These are phyloP conservation scores for Asobara japonica DNA, from an alignment of 1,140 invertebrate species.

Conservation along the genomic window DNA sequence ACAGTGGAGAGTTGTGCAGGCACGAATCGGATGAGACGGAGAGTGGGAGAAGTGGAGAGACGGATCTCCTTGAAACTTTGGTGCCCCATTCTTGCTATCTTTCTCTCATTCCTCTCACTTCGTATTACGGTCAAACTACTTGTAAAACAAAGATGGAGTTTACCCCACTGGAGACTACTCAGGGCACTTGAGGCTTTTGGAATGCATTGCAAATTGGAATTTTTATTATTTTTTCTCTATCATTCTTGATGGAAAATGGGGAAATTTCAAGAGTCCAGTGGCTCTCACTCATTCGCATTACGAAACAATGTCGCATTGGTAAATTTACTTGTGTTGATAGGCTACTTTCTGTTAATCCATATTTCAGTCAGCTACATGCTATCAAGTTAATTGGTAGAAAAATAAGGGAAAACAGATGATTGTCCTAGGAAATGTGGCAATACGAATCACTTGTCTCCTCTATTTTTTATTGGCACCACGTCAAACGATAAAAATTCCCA, in stretches of 20 bases:
- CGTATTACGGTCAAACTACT: slow-evolving; percentile 15
- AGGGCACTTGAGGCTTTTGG: slow-evolving; percentile 1
- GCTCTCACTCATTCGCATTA: neutral
- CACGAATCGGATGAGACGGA: slow-evolving; percentile 12
- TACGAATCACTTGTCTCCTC: neutral
- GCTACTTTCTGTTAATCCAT: too few relatives aligned
- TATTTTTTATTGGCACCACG: neutral
- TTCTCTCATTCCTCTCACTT: slow-evolving; percentile 1
- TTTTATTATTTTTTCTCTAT: slow-evolving; percentile 14
- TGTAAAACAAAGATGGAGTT: slow-evolving; percentile 14
- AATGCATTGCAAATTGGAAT: slow-evolving; percentile 17
- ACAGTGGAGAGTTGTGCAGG: neutral
- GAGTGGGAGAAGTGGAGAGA: slow-evolving; percentile 6
- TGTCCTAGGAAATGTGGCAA: neutral
- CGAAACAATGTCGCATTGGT: neutral
- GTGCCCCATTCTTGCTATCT: neutral
- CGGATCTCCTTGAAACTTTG: slow-evolving; percentile 15
- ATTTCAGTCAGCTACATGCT: too few relatives aligned
- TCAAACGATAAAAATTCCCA: neutral
- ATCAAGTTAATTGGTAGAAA: too few relatives aligned
- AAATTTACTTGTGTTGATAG: neutral
- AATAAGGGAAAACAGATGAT: too few relatives aligned
- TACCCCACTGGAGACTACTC: slow-evolving; percentile 13
- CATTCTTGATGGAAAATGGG: neutral
- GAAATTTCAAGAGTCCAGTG: neutral